Evolutionary conservation across 2,797 vertebrate genomes (phyloP), one percentile per base, ranked within the genome.

Genomic region (Gymnothorax javanicus): DNA sequence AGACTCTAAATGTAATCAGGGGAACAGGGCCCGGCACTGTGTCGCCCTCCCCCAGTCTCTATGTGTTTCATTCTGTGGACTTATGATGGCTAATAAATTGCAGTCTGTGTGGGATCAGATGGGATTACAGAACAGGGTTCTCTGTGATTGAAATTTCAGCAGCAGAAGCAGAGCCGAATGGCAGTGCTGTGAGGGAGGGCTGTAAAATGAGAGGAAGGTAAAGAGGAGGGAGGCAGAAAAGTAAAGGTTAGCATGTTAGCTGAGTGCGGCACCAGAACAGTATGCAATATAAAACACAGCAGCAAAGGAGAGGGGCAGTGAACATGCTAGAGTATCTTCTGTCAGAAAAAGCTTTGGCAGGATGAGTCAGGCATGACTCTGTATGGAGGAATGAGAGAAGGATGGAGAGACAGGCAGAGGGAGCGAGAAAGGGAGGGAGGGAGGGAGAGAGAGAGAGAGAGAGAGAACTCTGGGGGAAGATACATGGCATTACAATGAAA

Each of bases 11-110:
- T 73, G 64, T 52, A 15, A 83, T 43, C 52, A 84, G 83, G 67
- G 75, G 87, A 89, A 86, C 87, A 86, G 89, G 86, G 82, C 85
- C 62, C 62, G 62, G 20, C 62, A 64, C 17, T 64, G 13, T 62
- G 62, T 6, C 23, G 62, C 62, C 62, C 62, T 64, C 17, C 20
- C 20, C 17, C 62, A 20, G 62, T 64, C 62, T 20, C 17, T 23
- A 23, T 64, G 62, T 64, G 62, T 64, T 64, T 64, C 17, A 64
- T 64, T 64, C 23, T 64, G 17, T 23, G 23, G 62, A 85, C 87
- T 88, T 88, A 86, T 85, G 87, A 86, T 75, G 71, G 86, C 88
- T 91, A 88, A 85, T 87, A 90, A 91, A 90, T 62, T 50, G 67
- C 54, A 11, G 69, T 71, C 69, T 71, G 27, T 71, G 4, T 15